Base-by-base conservation (phyloP, 1,140 invertebrate species). In the Cotesia vestalis region DNA sequence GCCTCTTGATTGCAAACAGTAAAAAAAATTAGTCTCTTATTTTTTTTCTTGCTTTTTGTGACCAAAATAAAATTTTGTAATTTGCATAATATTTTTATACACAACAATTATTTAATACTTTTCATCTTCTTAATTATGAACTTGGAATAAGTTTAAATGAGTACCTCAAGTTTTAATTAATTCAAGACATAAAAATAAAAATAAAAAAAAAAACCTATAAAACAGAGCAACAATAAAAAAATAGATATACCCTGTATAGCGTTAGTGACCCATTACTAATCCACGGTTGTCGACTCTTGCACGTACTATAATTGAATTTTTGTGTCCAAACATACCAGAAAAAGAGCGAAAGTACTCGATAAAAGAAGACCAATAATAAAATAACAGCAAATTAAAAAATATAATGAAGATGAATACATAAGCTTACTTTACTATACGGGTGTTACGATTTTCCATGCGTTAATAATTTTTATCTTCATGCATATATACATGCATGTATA, bases 301-400 rank as follows among this genome's bases (percentile, higher is more conserved):
- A 35, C 60, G 12, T 62, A 11, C 60, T 62, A 36, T 62, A 62
- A 62, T 62, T 62, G 60, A 62, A 62, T 62, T 62, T 62, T 62
- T 35, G 60, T 62, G 36, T 12, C 35, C 11, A n/a, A 62, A 27
- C 12, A 34, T 34, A 38, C 35, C 6, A 20, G 17, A 20, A 8
- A 14, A 9, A 59, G 53, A 14, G 12, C 17, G 53, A 12, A 12
- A n/a, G 17, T n/a, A 55, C 2, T 11, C 4, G 4, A n/a, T 55
- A 55, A 55, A 55, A 55, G 12, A 17, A 17, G n/a, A 17, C 2
- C 12, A 4, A 55, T n/a, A 55, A 55, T 11, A 55, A 55, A 55
- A 55, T 14, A 55, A 17, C 17, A 17, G 17, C 0, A 55, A 55
- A 55, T 12, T 12, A 55, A 17, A 55, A 55, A 55, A 55, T 12